Conservation (phyloP, 2,888 invertebrate species). For the Drosophila diplacantha region DNA sequence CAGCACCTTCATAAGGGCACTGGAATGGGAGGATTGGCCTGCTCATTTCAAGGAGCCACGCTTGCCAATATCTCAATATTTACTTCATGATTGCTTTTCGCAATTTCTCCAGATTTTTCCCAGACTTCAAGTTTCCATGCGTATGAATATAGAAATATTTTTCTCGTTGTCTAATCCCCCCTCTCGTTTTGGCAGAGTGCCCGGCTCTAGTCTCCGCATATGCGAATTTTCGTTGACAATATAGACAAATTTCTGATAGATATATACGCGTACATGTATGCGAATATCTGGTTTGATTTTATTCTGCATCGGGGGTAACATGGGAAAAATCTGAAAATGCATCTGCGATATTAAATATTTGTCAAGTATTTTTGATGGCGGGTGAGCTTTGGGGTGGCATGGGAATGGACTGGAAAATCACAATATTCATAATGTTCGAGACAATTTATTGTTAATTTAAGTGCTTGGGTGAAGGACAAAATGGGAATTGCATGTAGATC, state of each 20-base stretch:
- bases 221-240: slow-evolving; percentile 30
- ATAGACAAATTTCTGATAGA: slow-evolving; percentile 35
- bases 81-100: slow-evolving; percentile 41
- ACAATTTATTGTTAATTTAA: slow-evolving; percentile 20
- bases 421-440: slow-evolving; percentile 24
- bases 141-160: slow-evolving; percentile 26
- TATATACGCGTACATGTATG: slow-evolving; percentile 9
- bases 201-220: slow-evolving; percentile 7
- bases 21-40: slow-evolving; percentile 11
- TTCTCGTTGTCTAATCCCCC: slow-evolving; percentile 10
- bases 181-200: slow-evolving; percentile 30
- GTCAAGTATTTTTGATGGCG: slow-evolving; percentile 5
- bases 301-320: slow-evolving; percentile 6
- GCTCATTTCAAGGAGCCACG: slow-evolving; percentile 5
- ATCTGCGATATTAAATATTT: slow-evolving; percentile 36
- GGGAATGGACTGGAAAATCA: slow-evolving; percentile 17
- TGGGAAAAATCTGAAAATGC: slow-evolving; percentile 7
- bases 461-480: not conserved
- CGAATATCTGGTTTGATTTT: slow-evolving; percentile 21
- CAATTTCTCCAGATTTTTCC: slow-evolving; percentile 30
- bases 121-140: slow-evolving; percentile 22
- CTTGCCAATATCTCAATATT: slow-evolving; percentile 36
- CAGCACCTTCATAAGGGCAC: not conserved
- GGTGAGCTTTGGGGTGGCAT: not conserved
- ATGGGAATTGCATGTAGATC: not conserved